Percentiles rank a stretch among this genome's conserved stretches.
Evolutionary conservation across 2,113 vertebrate genomes (phyloP).

Genomic region (Clarias macrocephalus): DNA sequence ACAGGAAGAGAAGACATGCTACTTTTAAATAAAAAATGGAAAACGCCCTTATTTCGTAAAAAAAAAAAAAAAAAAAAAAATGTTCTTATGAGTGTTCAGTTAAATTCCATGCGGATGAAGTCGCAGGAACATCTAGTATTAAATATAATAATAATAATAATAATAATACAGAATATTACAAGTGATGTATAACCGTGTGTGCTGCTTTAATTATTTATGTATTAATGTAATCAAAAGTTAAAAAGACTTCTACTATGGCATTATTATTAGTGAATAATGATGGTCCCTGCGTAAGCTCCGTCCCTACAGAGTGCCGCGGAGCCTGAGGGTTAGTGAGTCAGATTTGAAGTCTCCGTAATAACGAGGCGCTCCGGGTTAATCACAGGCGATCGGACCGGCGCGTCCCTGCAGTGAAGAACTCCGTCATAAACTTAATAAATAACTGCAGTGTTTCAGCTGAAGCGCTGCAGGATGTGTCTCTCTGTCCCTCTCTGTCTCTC

Average conservation of each 20-base stretch:
- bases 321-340: background rate
- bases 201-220: too few relatives aligned
- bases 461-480: background rate
- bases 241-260: too few relatives aligned
- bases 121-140: too few relatives aligned
- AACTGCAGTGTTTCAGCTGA: background rate
- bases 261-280: too few relatives aligned
- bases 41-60: too few relatives aligned
- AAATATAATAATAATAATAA: constrained; percentile 25
- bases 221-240: too few relatives aligned
- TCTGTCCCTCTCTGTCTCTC: background rate
- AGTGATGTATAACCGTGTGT: background rate
- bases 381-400: background rate
- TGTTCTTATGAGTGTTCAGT: too few relatives aligned
- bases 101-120: too few relatives aligned
- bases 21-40: too few relatives aligned
- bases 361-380: background rate
- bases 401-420: background rate
- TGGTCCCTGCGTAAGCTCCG: background rate
- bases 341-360: background rate
- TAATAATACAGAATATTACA: background rate
- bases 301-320: background rate
- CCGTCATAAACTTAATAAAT: background rate
- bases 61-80: too few relatives aligned
- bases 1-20: too few relatives aligned